These are phyloP conservation scores for Rhopalosiphum maidis DNA, from an alignment of 1,140 invertebrate species.

Conservation along the genomic window DNA sequence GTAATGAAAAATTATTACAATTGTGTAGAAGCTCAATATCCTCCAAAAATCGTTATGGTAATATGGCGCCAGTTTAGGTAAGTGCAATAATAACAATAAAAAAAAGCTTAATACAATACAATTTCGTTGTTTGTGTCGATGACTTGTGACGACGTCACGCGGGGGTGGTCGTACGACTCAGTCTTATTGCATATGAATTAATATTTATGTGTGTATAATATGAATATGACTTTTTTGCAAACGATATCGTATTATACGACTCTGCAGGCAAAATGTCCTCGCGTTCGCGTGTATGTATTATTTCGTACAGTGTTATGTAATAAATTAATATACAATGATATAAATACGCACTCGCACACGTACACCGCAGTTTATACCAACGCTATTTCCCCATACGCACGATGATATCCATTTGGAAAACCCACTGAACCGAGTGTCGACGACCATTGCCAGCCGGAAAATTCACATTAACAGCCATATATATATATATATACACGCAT, in stretches of 20 bases:
- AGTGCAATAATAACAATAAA: background rate
- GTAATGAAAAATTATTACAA: background rate
- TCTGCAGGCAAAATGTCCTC: background rate
- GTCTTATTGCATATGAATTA: conserved; percentile 1
- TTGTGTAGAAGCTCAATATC: background rate
- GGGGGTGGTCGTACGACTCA: background rate
- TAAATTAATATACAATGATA: conserved; percentile 19
- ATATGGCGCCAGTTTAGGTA: background rate
- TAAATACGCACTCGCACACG: background rate
- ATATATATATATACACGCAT: background rate
- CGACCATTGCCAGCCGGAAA: conserved; percentile 12
- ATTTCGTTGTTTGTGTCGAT: background rate
- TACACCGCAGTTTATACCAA: background rate
- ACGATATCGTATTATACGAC: background rate
- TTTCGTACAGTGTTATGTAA: background rate
- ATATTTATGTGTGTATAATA: background rate
- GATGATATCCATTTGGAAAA: conserved; percentile 44
- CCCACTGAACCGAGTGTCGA: conserved; percentile 35
- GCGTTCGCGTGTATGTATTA: background rate
- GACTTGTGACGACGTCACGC: background rate
- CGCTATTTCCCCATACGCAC: background rate
- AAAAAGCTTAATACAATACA: background rate
- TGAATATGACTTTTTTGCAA: background rate
- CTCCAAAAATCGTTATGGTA: background rate
- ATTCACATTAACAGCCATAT: background rate